Conservation (phyloP, 2,888 invertebrate species). For the Polydrusus cervinus region DNA sequence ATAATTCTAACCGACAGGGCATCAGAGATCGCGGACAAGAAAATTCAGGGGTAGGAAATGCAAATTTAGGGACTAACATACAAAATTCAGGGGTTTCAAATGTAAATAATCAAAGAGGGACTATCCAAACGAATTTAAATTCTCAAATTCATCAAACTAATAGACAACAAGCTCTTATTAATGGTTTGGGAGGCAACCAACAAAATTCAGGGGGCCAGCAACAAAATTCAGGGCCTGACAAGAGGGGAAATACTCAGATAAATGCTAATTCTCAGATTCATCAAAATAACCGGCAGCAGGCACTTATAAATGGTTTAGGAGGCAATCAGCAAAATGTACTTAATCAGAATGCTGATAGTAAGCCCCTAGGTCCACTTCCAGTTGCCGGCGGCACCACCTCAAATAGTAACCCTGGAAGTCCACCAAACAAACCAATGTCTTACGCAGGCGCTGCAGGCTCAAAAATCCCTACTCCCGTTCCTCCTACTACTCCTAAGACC, state of each 20-base stretch:
- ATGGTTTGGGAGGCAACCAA: slow-evolving; percentile 23
- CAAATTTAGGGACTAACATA: background rate
- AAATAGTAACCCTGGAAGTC: background rate
- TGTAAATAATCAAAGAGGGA: slow-evolving; percentile 19
- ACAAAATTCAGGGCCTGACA: slow-evolving; percentile 15
- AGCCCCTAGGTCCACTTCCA: background rate
- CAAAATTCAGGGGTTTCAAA: background rate
- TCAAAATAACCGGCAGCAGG: slow-evolving; percentile 26
- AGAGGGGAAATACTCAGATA: slow-evolving; percentile 23
- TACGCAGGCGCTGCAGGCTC: slow-evolving; percentile 39
- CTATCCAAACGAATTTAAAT: slow-evolving; percentile 17
- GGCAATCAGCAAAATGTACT: slow-evolving; percentile 15
- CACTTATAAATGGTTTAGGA: slow-evolving; percentile 16
- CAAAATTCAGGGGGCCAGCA: slow-evolving; percentile 15
- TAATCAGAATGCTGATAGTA: background rate
- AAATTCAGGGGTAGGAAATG: no score
- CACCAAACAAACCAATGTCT: slow-evolving; percentile 17
- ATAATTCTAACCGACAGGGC: background rate
- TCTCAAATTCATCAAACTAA: slow-evolving; percentile 26
- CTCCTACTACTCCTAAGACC: slow-evolving; percentile 13
- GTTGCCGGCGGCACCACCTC: background rate
- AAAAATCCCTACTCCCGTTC: slow-evolving; percentile 12
- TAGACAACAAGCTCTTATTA: slow-evolving; percentile 34
- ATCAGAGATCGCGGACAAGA: background rate
- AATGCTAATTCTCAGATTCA: slow-evolving; percentile 21